Evolutionary conservation across 2,888 invertebrate species (phyloP), one percentile per base, ranked within the genome.

Genomic region (Andrena marginata): DNA sequence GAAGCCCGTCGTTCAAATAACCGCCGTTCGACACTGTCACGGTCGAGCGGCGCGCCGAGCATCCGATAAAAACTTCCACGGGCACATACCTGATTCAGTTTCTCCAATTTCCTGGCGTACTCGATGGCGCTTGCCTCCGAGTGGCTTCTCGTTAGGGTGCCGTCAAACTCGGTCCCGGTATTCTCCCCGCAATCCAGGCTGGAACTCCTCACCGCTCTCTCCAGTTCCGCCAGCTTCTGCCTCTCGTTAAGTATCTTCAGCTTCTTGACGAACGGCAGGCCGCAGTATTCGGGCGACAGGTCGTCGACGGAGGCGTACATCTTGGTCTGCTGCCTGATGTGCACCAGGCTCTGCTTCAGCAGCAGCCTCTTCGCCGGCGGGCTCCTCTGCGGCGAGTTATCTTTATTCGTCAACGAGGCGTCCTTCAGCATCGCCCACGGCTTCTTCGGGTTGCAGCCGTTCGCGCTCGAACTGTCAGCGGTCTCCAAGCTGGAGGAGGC

Each of bases 231-330:
- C 82, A 98, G 94, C 94, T 98, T 98, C 92, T 98, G 98, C 10
- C 98, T 95, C 94, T 98, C 98, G 93, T 98, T 98, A 64, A 98
- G 95, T 88, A 98, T 98, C 95, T 98, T 98, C 67, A 98, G 94
- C 90, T 98, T 97, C 94, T 98, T 98, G 0, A 98, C 98, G 92
- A 98, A 98, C 0, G 98, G 98, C 79, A 98, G 94, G 16, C 97
- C 97, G 69, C 97, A 97, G 90, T 98, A 98, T 93, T 98, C 98
- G 0, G 98, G 98, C 8, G 97, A 98, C 49, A 98, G 94, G 93
- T 98, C 98, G 90, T 97, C 97, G 69, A 98, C 97, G n/a, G 97
- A 97, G 82, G 96, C 95, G 94, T 98, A 98, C 92, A 96, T 96
- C 93, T 97, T 97, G 88, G 93, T 93, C 70, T 92, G 92, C 60